Evolutionary conservation across 1,140 invertebrate genomes (phyloP).

Genomic region (Caligus rogercresseyi): DNA sequence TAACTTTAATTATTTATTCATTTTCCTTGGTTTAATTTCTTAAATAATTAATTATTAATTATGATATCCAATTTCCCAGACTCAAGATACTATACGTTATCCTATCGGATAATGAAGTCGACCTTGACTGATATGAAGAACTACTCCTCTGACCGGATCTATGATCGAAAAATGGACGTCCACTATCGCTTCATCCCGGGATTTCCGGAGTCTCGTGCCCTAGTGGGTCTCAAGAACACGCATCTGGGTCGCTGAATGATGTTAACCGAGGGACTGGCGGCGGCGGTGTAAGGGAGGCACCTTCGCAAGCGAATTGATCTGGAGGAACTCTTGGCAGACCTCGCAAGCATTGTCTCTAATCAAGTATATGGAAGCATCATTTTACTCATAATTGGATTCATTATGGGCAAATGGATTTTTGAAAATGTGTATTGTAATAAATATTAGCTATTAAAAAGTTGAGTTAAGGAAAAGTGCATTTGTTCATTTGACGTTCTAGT

Average conservation of each 20-base stretch:
- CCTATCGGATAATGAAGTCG: not conserved
- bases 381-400: not conserved
- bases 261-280: too few relatives aligned
- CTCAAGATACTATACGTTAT: not conserved
- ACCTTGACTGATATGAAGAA: not conserved
- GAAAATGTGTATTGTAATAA: too few relatives aligned
- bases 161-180: not conserved
- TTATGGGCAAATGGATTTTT: not conserved
- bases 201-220: not conserved
- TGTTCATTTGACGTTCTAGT: too few relatives aligned
- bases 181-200: not conserved
- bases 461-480: too few relatives aligned
- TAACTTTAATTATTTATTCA: too few relatives aligned
- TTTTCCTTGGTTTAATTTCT: too few relatives aligned
- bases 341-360: not conserved
- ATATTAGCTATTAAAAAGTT: too few relatives aligned
- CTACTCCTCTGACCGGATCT: not conserved
- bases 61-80: not conserved
- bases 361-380: not conserved
- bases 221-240: not conserved
- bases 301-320: not conserved
- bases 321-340: not conserved
- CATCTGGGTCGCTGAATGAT: not conserved
- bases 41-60: too few relatives aligned
- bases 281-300: too few relatives aligned